A percentile compares a stretch with the other conserved stretches of the same genome.
These are phyloP conservation scores for Conus ventricosus DNA, from an alignment of 1,140 invertebrate genomes.

Conservation along the genomic window DNA sequence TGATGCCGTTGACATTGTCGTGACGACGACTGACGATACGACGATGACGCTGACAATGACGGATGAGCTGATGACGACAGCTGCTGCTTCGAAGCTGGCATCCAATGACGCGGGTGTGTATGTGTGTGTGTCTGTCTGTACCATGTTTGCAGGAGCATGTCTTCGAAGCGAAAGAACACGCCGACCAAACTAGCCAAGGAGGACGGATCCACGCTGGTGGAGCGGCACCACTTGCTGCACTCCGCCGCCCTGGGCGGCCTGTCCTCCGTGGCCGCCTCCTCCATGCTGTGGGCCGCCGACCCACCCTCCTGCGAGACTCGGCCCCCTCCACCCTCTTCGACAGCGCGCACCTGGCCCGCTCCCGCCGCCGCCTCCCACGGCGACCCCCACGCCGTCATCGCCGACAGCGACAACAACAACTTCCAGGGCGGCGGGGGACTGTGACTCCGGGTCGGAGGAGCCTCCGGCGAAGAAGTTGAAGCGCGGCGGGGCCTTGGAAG, in stretches of 20 bases:
- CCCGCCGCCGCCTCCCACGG: constrained; percentile 17
- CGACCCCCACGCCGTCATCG: constrained; percentile 41
- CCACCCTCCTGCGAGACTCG: constrained; percentile 19
- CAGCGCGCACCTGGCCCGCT: constrained; percentile 17
- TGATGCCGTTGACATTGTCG: no score
- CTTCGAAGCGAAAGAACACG: constrained; percentile 94
- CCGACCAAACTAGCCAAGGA: constrained; percentile 92
- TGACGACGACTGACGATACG: no score
- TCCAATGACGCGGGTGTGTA: no score
- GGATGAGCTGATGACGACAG: no score
- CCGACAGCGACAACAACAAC: constrained; percentile 30
- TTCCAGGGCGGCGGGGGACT: neutral
- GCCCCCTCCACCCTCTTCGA: constrained; percentile 48
- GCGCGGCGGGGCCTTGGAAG: neutral
- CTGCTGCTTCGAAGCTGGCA: no score
- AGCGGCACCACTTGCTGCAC: constrained; percentile 16
- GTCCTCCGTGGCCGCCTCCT: constrained; percentile 42
- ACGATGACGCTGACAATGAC: no score
- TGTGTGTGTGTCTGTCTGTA: constrained; percentile 23
- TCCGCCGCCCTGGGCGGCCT: neutral
- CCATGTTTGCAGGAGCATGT: constrained; percentile 85
- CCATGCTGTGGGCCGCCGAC: constrained; percentile 46
- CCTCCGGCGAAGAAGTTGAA: neutral
- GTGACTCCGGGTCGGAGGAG: constrained; percentile 5
- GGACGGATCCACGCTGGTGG: constrained; percentile 65